Evolutionary conservation across 2,113 vertebrate genomes (phyloP).

Genomic region (Phrynosoma blainvillii): DNA sequence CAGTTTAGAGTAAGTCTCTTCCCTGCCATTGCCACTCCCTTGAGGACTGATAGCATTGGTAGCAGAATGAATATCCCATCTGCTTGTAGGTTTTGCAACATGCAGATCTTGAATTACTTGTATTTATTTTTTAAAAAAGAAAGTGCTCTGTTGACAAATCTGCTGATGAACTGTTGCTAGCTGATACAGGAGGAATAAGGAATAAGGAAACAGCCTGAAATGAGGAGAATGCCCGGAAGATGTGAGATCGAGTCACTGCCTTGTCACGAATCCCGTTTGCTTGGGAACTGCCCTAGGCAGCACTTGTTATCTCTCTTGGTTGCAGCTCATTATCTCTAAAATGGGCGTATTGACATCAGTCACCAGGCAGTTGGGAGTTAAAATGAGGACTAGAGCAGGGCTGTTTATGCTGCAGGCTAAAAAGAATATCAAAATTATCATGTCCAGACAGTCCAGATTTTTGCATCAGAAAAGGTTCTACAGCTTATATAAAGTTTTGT

Average conservation of each 20-base stretch:
- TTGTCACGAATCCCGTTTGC: neutral
- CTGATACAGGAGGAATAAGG: neutral
- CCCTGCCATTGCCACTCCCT: too few relatives aligned
- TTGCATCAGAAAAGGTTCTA: neutral
- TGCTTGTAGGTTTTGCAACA: neutral
- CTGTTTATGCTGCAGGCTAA: neutral
- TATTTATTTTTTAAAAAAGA: neutral
- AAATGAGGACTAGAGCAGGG: neutral
- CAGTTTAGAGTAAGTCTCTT: constrained; percentile 87
- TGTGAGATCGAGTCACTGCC: neutral
- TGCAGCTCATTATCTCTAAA: neutral
- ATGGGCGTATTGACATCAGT: neutral
- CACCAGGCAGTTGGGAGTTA: neutral
- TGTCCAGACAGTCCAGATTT: neutral
- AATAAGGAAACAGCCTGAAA: neutral
- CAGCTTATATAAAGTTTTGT: neutral
- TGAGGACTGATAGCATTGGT: neutral
- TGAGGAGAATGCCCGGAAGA: neutral
- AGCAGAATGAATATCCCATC: too few relatives aligned
- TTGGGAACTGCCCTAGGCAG: neutral
- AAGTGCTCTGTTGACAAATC: neutral
- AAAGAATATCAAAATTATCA: neutral
- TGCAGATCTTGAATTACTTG: neutral
- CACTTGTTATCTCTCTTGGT: too few relatives aligned
- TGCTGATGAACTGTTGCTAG: neutral